A percentile compares a stretch with the other conserved stretches of the same genome.
Evolutionary conservation across 1,140 invertebrate species (phyloP).

Genomic region (Stegodyphus dumicola): DNA sequence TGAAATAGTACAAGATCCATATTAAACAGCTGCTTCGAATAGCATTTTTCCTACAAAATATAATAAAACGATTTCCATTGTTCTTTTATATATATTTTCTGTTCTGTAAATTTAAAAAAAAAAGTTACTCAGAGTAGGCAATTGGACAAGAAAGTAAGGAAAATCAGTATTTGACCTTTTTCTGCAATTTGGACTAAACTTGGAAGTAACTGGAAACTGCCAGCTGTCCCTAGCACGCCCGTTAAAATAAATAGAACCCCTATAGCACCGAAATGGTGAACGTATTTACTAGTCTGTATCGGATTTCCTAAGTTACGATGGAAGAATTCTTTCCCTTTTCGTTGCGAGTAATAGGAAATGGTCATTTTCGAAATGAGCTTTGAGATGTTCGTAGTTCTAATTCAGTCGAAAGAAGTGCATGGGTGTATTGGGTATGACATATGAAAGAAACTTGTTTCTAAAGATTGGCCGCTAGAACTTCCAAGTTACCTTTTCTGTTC

Average conservation of each 20-base stretch:
- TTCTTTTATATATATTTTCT: too few relatives aligned
- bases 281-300: constrained; percentile 30
- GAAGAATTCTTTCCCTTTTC: background rate
- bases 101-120: too few relatives aligned
- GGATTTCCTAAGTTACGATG: constrained; percentile 1
- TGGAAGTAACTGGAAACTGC: constrained; percentile 11
- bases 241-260: constrained; percentile 48
- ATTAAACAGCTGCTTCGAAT: too few relatives aligned
- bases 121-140: too few relatives aligned
- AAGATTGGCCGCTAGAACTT: too few relatives aligned
- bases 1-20: too few relatives aligned
- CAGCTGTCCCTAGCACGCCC: constrained; percentile 2
- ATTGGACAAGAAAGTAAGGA: background rate
- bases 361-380: constrained; percentile 35
- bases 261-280: constrained; percentile 23
- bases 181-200: background rate
- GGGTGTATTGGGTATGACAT: too few relatives aligned
- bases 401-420: too few relatives aligned
- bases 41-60: too few relatives aligned
- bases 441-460: too few relatives aligned
- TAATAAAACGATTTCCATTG: too few relatives aligned
- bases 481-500: too few relatives aligned
- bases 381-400: background rate
- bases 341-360: constrained; percentile 21
- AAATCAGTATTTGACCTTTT: constrained; percentile 7